phyloP scores from a whole-genome alignment of 2,888 invertebrate species.

The Folsomia manolachei region DNA sequence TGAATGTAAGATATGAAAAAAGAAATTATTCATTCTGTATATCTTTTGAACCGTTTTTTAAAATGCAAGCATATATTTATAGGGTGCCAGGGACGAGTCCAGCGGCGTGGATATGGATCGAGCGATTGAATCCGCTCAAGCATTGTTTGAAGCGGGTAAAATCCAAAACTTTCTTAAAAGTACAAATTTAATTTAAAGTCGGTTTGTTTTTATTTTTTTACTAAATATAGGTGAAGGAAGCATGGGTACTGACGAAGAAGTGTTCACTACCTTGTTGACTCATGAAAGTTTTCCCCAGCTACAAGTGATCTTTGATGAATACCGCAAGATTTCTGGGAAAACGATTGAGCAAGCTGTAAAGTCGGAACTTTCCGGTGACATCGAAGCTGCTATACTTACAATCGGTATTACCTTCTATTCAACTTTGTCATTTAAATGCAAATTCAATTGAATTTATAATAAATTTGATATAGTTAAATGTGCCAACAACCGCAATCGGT shows the following conservation, averaged over 20 bases:
- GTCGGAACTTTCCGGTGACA: constrained; percentile 61
- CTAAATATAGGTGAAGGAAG: constrained; percentile 62
- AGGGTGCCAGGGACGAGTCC: constrained; percentile 61
- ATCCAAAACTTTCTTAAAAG: not conserved
- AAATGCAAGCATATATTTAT: constrained; percentile 3
- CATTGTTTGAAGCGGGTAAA: constrained; percentile 66
- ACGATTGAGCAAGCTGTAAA: constrained; percentile 71
- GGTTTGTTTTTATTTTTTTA: constrained; percentile 9
- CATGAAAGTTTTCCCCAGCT: constrained; percentile 73
- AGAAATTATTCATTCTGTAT: not conserved
- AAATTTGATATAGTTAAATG: constrained; percentile 1
- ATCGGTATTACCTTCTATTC: constrained; percentile 57
- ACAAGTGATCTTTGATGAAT: constrained; percentile 67
- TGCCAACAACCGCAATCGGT: constrained; percentile 24
- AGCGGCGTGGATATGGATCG: constrained; percentile 62
- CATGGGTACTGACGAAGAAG: constrained; percentile 70
- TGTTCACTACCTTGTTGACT: constrained; percentile 69
- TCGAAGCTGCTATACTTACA: constrained; percentile 66
- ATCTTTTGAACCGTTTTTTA: no score
- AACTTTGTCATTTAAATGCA: not conserved
- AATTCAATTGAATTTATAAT: not conserved
- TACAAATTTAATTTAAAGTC: constrained; percentile 10
- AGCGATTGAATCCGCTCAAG: constrained; percentile 71
- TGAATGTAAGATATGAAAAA: constrained; percentile 59
- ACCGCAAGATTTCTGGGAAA: constrained; percentile 68